Conservation (phyloP, 2,888 invertebrate genomes). For the Acronicta aceris region DNA sequence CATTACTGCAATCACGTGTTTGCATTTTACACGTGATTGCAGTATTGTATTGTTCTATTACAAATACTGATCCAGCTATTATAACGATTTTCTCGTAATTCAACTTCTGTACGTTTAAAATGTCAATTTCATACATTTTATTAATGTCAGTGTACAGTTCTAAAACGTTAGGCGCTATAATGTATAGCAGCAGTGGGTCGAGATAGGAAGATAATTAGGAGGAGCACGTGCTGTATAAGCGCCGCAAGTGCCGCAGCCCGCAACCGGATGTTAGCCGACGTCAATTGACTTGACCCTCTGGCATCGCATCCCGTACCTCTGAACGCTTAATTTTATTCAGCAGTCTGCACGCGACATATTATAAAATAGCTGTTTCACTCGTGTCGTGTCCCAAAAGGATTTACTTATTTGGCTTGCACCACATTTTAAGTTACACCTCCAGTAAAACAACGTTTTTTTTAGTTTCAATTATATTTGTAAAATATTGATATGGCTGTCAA, state of each 20-base stretch:
- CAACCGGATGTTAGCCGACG: conserved; percentile 82
- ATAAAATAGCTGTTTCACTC: conserved; percentile 33
- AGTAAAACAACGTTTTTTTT: too few species aligned
- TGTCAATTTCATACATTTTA: conserved; percentile 7
- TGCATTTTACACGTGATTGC: conserved; percentile 52
- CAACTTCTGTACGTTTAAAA: conserved; percentile 8
- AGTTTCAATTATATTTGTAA: too few species aligned
- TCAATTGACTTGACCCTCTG: conserved; percentile 88
- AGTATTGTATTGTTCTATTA: conserved; percentile 20
- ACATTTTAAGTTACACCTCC: too few species aligned
- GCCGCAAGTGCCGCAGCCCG: conserved; percentile 67
- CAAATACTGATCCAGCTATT: conserved; percentile 24
- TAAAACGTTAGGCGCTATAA: conserved; percentile 15
- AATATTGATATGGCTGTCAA: too few species aligned
- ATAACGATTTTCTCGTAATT: conserved; percentile 17
- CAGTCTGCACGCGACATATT: conserved; percentile 62
- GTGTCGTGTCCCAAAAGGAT: conserved; percentile 26
- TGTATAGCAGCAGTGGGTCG: conserved; percentile 44
- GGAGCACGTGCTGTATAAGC: conserved; percentile 75
- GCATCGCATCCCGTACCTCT: conserved; percentile 78
- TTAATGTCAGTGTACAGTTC: conserved; percentile 4
- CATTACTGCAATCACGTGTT: conserved; percentile 60
- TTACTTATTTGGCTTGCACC: too few species aligned
- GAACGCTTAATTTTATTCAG: conserved; percentile 64
- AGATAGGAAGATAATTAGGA: conserved; percentile 64